Evolutionary conservation across 2,113 vertebrate genomes (phyloP).

Genomic region (Neomonachus schauinslandi): DNA sequence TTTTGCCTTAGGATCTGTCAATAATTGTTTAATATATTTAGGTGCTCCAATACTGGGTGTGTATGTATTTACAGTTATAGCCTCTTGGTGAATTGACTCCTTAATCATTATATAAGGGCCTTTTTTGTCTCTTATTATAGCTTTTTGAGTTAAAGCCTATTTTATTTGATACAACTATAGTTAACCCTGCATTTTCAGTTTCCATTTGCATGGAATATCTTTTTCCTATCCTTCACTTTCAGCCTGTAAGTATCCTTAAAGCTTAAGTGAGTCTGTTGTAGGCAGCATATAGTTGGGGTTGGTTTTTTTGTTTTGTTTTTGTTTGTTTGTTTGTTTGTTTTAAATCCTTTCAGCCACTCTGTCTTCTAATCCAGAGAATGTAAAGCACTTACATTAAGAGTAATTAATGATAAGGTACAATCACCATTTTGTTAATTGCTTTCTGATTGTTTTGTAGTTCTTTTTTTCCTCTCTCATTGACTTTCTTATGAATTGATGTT

Average conservation of each 20-base stretch:
- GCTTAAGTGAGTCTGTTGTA: background rate
- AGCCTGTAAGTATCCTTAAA: background rate
- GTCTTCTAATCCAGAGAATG: background rate
- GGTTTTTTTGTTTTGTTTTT: background rate
- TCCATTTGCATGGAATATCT: background rate
- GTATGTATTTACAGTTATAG: background rate
- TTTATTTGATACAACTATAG: background rate
- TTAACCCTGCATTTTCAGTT: background rate
- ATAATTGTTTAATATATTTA: background rate
- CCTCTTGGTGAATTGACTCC: background rate
- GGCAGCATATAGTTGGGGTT: background rate
- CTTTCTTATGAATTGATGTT: background rate
- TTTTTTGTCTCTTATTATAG: background rate
- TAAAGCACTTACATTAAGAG: background rate
- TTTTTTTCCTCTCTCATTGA: background rate
- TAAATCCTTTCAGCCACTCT: background rate
- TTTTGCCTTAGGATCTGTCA: background rate
- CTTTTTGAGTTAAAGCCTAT: background rate
- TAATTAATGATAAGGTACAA: background rate
- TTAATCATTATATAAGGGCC: background rate
- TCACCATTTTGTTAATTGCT: background rate
- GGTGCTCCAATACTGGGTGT: background rate
- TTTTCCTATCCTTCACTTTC: background rate
- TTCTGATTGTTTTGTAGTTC: background rate
- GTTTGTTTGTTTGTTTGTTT: background rate